Base-by-base conservation (phyloP, 2,888 invertebrate species). In the Leptopterna dolabrata region DNA sequence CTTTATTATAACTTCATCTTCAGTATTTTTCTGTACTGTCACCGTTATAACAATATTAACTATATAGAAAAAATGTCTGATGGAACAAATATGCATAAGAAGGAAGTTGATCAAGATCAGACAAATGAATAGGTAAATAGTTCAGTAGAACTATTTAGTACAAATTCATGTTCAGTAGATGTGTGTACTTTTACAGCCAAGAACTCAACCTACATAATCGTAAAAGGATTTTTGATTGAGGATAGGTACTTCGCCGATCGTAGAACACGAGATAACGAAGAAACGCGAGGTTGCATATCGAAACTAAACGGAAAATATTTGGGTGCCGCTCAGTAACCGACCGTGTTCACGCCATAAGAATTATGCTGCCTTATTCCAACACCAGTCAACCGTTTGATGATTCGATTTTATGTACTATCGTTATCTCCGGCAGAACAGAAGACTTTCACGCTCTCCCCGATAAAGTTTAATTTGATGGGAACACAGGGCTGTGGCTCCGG, bases 371-470 rank as follows among this genome's bases (percentile, higher is more conserved):
- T 63, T 63, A 24, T 63, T 63, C 19, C 63, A 63, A 24, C 63
- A n/a, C 63, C 27, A 63, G 63, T 63, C 63, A 63, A 63, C 63
- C 63, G 63, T 63, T 63, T 63, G 63, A 63, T 63, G 24, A 9
- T 63, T 63, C 63, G 63, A 63, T 63, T 63, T 63, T 63, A 63
- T 27, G 63, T 63, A 9, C 63, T 6, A 63, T 63, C 63, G 63
- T 63, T 63, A 36, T 36, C 24, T 24, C 63, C 24, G n/a, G n/a
- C 51, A 51, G 51, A 19, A 36, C 36, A 63, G 63, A 63, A 63
- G 24, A 63, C 63, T 63, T 63, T 63, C 63, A 63, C 63, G 63
- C 63, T 63, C 63, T 63, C 63, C 63, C 63, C 63, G 63, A 63
- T 63, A 63, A 63, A 63, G 24, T 63, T 63, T 63, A 63, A 63